Conservation (phyloP, 2,888 invertebrate genomes). For the Drosophila putrida region DNA sequence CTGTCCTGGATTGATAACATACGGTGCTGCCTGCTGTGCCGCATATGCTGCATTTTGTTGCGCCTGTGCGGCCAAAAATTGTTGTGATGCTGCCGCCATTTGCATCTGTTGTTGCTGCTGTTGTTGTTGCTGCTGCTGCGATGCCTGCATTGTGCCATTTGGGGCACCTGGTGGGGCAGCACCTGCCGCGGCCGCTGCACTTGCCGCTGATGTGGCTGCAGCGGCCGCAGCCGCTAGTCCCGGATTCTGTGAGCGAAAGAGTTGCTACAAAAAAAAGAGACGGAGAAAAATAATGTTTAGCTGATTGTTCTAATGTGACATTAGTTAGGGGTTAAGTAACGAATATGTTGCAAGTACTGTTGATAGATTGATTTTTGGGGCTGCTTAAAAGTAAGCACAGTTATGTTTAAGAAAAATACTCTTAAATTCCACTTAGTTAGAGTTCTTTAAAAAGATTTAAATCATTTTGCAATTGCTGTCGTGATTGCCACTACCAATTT, state of each 20-base stretch:
- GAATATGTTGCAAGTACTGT: conserved; percentile 25
- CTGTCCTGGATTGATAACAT: conserved; percentile 93
- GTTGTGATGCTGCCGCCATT: conserved; percentile 89
- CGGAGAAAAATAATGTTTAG: conserved; percentile 22
- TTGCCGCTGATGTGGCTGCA: conserved; percentile 85
- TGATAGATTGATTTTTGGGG: neutral
- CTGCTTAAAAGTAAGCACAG: neutral
- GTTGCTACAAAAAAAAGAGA: conserved; percentile 88
- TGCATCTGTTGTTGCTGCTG: conserved; percentile 89
- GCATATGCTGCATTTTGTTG: conserved; percentile 88
- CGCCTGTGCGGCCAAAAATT: conserved; percentile 91
- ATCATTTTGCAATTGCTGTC: conserved; percentile 25
- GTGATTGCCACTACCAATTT: conserved; percentile 34
- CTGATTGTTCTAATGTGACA: neutral
- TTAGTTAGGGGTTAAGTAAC: neutral
- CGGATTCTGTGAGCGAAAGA: conserved; percentile 94
- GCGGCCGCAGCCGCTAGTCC: conserved; percentile 88
- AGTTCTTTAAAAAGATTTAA: no score
- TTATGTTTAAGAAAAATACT: no score
- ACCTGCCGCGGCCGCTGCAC: conserved; percentile 83
- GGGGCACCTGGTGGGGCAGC: conserved; percentile 86
- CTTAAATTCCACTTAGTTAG: no score
- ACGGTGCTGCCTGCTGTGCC: conserved; percentile 91
- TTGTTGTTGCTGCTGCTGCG: conserved; percentile 66
- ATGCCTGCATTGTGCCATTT: conserved; percentile 89